Percentiles rank a stretch among this genome's conserved stretches.
These are phyloP conservation scores for Elysia chlorotica DNA, from an alignment of 1,140 invertebrate genomes.

Conservation along the genomic window DNA sequence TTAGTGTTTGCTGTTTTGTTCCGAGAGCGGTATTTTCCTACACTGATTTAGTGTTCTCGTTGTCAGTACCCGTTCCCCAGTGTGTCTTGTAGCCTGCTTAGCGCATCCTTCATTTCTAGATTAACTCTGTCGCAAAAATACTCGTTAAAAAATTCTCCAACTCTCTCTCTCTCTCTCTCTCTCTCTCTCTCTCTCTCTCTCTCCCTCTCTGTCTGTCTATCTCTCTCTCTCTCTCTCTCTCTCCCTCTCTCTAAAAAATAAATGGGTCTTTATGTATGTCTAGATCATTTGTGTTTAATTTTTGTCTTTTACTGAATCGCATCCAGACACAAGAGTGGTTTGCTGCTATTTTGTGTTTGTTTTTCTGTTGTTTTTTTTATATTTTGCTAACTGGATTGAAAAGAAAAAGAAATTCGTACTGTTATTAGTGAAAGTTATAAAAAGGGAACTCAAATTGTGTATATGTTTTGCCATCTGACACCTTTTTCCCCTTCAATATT, in stretches of 20 bases:
- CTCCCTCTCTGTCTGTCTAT: slow-evolving; percentile 5
- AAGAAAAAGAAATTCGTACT: background rate
- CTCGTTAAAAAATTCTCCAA: background rate
- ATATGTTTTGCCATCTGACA: background rate
- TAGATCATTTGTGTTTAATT: background rate
- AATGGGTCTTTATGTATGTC: background rate
- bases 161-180: slow-evolving; percentile 11
- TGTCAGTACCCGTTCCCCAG: background rate
- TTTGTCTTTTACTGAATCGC: slow-evolving; percentile 11
- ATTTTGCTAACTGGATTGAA: background rate
- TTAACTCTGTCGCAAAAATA: background rate
- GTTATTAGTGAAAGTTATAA: background rate
- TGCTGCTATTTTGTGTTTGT: background rate
- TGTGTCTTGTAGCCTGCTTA: background rate
- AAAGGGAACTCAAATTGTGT: background rate
- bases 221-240: background rate
- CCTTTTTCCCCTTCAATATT: slow-evolving; percentile 25
- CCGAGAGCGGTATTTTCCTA: background rate
- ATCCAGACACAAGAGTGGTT: no score
- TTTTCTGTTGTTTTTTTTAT: slow-evolving; percentile 1
- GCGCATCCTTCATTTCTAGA: background rate
- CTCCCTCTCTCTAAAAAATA: background rate
- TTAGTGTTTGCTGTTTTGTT: no score
- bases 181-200: slow-evolving; percentile 17
- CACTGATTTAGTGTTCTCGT: background rate